These are phyloP conservation scores for Anthopleura sola DNA, from an alignment of 64 coral and sea anemone genomes.

Conservation along the genomic window DNA sequence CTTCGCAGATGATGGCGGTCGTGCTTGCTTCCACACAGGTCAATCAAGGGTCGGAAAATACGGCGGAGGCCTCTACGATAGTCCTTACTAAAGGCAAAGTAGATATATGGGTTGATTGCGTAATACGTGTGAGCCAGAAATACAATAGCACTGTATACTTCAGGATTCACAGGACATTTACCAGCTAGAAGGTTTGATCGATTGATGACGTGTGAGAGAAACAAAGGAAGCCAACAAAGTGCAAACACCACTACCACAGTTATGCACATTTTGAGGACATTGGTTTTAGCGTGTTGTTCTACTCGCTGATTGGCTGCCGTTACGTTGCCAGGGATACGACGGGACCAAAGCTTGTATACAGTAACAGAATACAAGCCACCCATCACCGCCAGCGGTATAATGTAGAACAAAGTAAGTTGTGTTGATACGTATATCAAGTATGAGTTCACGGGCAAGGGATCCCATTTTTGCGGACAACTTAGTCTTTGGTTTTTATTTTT, in stretches of 20 bases:
- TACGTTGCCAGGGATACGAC: slow-evolving; percentile 49
- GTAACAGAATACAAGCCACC: slow-evolving; percentile 23
- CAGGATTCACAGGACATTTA: not conserved
- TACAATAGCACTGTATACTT: not conserved
- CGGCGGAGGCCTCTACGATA: slow-evolving; percentile 16
- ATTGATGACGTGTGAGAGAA: not conserved
- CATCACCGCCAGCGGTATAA: slow-evolving; percentile 28
- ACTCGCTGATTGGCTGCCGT: slow-evolving; percentile 45
- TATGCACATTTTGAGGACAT: slow-evolving; percentile 65
- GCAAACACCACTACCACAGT: slow-evolving; percentile 61
- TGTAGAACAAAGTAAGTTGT: slow-evolving; percentile 16
- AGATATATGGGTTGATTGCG: slow-evolving; percentile 51
- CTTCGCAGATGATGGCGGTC: not conserved
- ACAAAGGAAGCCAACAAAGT: slow-evolving; percentile 60
- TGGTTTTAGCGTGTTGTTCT: slow-evolving; percentile 37
- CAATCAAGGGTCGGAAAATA: not conserved
- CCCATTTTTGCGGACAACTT: slow-evolving; percentile 37
- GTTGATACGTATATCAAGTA: slow-evolving; percentile 28
- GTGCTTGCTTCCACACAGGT: not conserved
- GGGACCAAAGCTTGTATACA: slow-evolving; percentile 42
- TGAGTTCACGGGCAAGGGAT: slow-evolving; percentile 14
- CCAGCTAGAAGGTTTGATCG: not conserved
- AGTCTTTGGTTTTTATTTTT: not conserved
- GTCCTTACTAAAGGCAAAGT: slow-evolving; percentile 44
- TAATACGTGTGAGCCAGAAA: slow-evolving; percentile 27